Percentiles rank a stretch among this genome's conserved stretches.
phyloP scores from a whole-genome alignment of 30 jellyfish, hydroid and myxozoan species.

The Haliclystus octoradiatus region DNA sequence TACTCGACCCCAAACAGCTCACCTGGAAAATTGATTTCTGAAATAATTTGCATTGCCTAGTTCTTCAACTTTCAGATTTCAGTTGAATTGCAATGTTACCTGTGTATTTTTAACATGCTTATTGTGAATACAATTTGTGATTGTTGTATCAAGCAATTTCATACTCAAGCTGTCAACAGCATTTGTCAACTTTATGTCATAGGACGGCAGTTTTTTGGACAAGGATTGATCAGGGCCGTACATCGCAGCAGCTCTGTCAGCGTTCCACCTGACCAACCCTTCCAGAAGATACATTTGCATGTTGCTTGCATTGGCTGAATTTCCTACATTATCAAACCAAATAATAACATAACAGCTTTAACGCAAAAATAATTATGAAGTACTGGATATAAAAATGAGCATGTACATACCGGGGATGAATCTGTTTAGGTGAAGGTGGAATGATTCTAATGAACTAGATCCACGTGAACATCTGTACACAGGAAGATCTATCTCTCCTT shows the following conservation, averaged over 20 bases:
- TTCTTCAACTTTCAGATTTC: background rate
- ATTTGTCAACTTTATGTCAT: too few species aligned
- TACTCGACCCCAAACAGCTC: conserved; percentile 17
- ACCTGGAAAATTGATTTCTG: background rate
- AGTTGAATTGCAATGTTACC: background rate
- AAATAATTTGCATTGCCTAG: background rate
- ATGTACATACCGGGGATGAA: conserved; percentile 28
- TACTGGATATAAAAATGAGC: too few species aligned
- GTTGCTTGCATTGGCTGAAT: conserved; percentile 7
- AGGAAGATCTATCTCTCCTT: conserved; percentile 23
- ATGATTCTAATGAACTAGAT: conserved; percentile 23
- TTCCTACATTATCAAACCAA: too few species aligned
- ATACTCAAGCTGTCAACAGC: too few species aligned
- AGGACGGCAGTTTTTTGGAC: too few species aligned
- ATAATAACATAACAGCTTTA: background rate
- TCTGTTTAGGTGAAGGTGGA: conserved; percentile 4
- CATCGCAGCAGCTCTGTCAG: too few species aligned
- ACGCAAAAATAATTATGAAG: too few species aligned
- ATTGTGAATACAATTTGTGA: background rate
- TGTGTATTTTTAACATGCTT: too few species aligned
- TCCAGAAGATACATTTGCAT: conserved; percentile 16
- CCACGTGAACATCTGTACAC: conserved; percentile 45
- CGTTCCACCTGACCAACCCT: conserved; percentile 12
- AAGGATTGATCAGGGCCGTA: too few species aligned
- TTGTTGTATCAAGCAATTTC: too few species aligned